Evolutionary conservation across 1,140 invertebrate species (phyloP), one percentile per base, ranked within the genome.

Genomic region (Tetragnatha versicolor): DNA sequence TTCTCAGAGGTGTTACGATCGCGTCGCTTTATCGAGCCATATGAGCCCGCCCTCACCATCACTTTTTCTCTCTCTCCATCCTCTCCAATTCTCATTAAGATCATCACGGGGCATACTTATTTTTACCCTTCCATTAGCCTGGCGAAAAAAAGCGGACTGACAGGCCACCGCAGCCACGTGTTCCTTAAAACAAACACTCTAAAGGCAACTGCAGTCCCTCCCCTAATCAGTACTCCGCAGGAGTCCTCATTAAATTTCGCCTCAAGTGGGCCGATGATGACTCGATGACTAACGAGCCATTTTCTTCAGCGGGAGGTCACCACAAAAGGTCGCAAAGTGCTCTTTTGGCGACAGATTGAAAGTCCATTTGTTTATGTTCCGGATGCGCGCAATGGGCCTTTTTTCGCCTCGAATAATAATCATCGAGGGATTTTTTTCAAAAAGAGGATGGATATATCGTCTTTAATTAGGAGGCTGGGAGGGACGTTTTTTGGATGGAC

Each of bases 221-320:
- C 22, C n/a, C 45, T 47, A 58, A 65, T 51, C 53, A 53, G 60
- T 53, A 53, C 58, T 51, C 42, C n/a, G 47, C 73, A 39, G 73
- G 70, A 65, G 73, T 65, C 73, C 73, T 73, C 58, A 76, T 76
- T 66, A 76, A 76, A 66, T 66, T 76, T 76, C 73, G 73, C 49
- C 73, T 76, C 73, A 65, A 76, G 73, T 76, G 73, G 73, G 20
- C 73, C 73, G 73, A 53, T 76, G 73, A 76, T 76, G 73, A 45
- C 47, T 76, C 25, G 73, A 76, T 76, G 73, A 76, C 60, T 76
- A 76, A 76, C 73, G 61, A 65, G 60, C 42, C 73, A 39, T 37
- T 66, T 65, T 76, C 45, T 25, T 10, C 31, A 10, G 39, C 70
- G 29, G 53, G 39, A 75, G 73, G 72, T 63, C 55, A 51, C 72